Conservation (phyloP, 2,113 vertebrate genomes). For the Capra hircus region DNA sequence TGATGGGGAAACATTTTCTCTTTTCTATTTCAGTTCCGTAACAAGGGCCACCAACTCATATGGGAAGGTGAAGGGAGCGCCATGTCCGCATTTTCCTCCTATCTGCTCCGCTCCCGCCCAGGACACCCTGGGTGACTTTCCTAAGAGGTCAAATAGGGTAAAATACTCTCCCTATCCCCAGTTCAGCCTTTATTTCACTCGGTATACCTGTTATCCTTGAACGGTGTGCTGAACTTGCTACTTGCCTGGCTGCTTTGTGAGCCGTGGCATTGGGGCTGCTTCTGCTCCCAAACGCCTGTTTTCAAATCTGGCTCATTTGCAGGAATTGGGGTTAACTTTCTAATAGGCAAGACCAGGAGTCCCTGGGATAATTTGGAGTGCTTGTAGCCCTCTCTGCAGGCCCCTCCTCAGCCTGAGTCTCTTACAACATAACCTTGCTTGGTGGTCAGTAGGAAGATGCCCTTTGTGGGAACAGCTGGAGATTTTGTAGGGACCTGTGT, state of each 20-base stretch:
- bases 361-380: neutral
- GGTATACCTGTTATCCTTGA: constrained; percentile 49
- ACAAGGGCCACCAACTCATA: neutral
- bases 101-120: neutral
- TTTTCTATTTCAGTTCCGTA: neutral
- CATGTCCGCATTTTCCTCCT: neutral
- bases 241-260: constrained; percentile 44
- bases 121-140: constrained; percentile 18
- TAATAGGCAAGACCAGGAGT: neutral
- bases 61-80: neutral
- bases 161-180: neutral
- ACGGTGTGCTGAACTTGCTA: constrained; percentile 37
- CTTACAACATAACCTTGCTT: neutral
- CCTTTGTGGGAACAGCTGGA: neutral
- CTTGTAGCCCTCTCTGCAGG: neutral
- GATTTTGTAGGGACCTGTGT: neutral
- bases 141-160: constrained; percentile 54
- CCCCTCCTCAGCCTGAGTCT: neutral
- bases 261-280: neutral
- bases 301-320: constrained; percentile 50
- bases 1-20: neutral
- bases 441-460: neutral
- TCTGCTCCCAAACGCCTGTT: constrained; percentile 49
- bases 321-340: constrained; percentile 49
- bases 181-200: constrained; percentile 22